A percentile compares a stretch with the other conserved stretches of the same genome.
Conservation (phyloP, 2,113 vertebrate genomes). For the Ancistrus triradiatus region DNA sequence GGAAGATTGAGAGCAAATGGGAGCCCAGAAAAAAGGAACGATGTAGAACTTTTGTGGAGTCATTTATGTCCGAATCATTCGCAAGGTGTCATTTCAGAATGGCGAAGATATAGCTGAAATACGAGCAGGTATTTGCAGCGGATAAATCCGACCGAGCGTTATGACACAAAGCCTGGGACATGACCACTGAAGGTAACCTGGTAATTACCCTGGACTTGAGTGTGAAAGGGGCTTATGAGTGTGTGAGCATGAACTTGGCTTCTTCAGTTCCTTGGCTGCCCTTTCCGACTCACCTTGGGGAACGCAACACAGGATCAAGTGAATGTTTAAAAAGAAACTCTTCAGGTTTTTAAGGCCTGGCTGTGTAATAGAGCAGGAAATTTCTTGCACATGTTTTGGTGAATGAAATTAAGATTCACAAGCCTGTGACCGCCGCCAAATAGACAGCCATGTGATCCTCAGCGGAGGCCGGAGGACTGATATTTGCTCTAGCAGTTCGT, state of each 20-base stretch:
- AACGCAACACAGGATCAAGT: constrained; percentile 17
- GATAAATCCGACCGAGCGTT: too few species aligned
- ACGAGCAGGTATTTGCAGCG: too few species aligned
- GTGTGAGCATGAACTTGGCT: background rate
- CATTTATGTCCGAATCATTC: too few species aligned
- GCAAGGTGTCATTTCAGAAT: too few species aligned
- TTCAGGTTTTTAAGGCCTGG: constrained; percentile 7
- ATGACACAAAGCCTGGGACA: too few species aligned
- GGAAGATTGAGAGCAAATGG: too few species aligned
- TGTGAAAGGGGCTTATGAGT: background rate
- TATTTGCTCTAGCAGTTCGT: constrained; percentile 17
- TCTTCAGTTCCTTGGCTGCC: constrained; percentile 9
- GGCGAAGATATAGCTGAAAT: too few species aligned
- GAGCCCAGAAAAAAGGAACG: too few species aligned
- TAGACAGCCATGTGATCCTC: constrained; percentile 29
- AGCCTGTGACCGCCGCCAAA: constrained; percentile 49
- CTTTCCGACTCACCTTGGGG: constrained; percentile 12
- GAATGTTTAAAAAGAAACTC: constrained; percentile 13
- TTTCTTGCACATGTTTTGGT: constrained; percentile 63
- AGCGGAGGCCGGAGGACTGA: background rate
- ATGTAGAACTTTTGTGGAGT: too few species aligned
- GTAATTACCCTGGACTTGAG: constrained; percentile 5
- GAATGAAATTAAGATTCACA: constrained; percentile 58
- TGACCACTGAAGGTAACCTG: background rate
- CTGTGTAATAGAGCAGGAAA: constrained; percentile 65